Evolutionary conservation across 1,140 invertebrate species (phyloP).

Genomic region (Adoxophyes honmai): DNA sequence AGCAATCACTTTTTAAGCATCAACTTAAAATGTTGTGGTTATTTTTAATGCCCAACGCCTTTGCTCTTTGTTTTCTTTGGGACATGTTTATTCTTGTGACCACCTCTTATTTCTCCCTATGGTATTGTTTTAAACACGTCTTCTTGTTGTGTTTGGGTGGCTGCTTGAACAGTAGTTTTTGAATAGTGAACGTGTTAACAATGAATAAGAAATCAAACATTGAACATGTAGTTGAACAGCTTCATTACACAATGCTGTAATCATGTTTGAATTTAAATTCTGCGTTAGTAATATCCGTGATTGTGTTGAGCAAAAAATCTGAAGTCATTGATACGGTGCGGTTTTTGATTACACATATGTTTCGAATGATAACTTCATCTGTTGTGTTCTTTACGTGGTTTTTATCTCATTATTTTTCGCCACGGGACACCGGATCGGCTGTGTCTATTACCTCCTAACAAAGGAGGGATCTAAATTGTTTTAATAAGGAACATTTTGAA

Average conservation of each 20-base stretch:
- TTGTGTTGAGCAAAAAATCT: constrained; percentile 13
- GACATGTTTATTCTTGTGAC: constrained; percentile 54
- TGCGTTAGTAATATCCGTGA: background rate
- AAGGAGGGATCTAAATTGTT: constrained; percentile 65
- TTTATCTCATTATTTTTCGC: constrained; percentile 67
- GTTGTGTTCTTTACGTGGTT: constrained; percentile 39
- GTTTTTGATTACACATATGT: constrained; percentile 51
- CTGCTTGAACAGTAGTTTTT: background rate
- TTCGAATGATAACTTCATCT: constrained; percentile 71
- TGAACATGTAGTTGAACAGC: no score
- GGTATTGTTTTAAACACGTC: constrained; percentile 40
- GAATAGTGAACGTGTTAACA: constrained; percentile 7
- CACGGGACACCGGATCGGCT: constrained; percentile 49
- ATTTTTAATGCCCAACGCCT: constrained; percentile 50
- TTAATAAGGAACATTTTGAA: constrained; percentile 60
- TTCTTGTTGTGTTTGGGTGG: constrained; percentile 6
- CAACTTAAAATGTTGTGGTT: constrained; percentile 47
- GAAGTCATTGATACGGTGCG: constrained; percentile 25
- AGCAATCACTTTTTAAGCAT: constrained; percentile 54
- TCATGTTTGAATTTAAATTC: no score
- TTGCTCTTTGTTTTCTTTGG: constrained; percentile 62
- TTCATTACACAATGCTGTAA: no score
- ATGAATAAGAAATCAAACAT: background rate
- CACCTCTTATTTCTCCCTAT: constrained; percentile 45
- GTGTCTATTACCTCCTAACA: constrained; percentile 54